Evolutionary conservation across 2,797 vertebrate species (phyloP).

Genomic region (Melanotaenia boesemani): DNA sequence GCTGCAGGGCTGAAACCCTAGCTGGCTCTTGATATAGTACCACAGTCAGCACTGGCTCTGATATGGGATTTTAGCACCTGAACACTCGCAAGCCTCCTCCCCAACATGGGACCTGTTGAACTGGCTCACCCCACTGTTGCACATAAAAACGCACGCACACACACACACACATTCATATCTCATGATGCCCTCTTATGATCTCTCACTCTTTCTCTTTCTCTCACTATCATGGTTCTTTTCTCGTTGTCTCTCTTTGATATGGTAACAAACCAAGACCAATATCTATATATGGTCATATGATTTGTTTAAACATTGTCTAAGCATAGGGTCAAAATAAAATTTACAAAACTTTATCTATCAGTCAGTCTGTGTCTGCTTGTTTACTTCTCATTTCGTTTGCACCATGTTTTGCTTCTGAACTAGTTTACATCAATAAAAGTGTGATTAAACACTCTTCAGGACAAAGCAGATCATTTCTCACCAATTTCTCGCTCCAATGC

Average conservation of each 20-base stretch:
- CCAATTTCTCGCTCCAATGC: slow-evolving; percentile 12
- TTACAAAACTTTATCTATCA: slow-evolving; percentile 23
- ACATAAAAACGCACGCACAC: slow-evolving; percentile 42
- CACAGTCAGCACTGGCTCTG: slow-evolving; percentile 79
- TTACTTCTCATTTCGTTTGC: slow-evolving; percentile 38
- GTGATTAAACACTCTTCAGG: slow-evolving; percentile 19
- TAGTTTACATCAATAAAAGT: slow-evolving; percentile 35
- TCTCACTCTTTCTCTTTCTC: slow-evolving; percentile 16
- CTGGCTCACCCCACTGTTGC: slow-evolving; percentile 75
- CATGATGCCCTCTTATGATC: slow-evolving; percentile 49
- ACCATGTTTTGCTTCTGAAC: slow-evolving; percentile 20
- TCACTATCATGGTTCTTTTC: slow-evolving; percentile 6
- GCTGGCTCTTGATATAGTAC: slow-evolving; percentile 79
- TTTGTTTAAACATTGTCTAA: slow-evolving; percentile 44
- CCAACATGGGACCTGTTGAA: slow-evolving; percentile 81
- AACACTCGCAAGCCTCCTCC: slow-evolving; percentile 65
- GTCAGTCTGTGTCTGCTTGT: slow-evolving; percentile 39
- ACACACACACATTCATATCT: slow-evolving; percentile 37
- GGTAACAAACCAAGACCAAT: slow-evolving; percentile 34
- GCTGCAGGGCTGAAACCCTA: slow-evolving; percentile 72
- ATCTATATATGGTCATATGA: slow-evolving; percentile 52
- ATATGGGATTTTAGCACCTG: slow-evolving; percentile 83
- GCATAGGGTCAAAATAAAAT: slow-evolving; percentile 25
- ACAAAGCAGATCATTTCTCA: slow-evolving; percentile 24
- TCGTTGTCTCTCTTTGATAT: slow-evolving; percentile 48